Base-by-base conservation (phyloP, 2,113 vertebrate genomes). In the Callospermophilus lateralis region DNA sequence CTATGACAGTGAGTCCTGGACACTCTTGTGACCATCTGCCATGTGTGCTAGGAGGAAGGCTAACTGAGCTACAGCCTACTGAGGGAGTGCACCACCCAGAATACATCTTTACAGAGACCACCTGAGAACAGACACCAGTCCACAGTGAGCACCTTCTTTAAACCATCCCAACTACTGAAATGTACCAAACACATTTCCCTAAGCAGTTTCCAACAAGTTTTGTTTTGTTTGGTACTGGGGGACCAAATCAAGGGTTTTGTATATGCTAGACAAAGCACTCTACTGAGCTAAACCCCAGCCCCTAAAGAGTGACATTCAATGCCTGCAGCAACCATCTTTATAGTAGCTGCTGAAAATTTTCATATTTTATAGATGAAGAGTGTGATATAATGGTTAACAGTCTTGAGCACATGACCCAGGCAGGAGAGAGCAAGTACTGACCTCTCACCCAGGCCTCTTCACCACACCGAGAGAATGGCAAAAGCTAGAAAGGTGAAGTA, bases 381-480 rank as follows among this genome's bases (percentile, higher is more conserved):
- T 77, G 42, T 45, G n/a, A 84, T 48, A 37, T 28, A 81, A 8
- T 19, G 28, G 37, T 48, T n/a, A 37, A 68, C 39, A 3, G 88
- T 72, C 83, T 51, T 67, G 12, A 92, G 83, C 26, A 55, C 39
- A 16, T 45, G 39, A 39, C 61, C 22, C 8, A 6, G 74, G 32
- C 34, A 42, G 37, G 77, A 84, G 34, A 68, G 9, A 28, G 48
- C 28, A 65, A 39, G 26, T 39, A 9, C 73, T 42, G 22, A 30
- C 8, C 34, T 53, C 42, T 65, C 77, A 6, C 37, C 26, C 3
- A 32, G 4, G 24, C 10, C 22, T 20, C 39, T 28, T 7, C 19
- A 20, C 10, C 3, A 5, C 39, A 20, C 13, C 2, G 4, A 39
- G 7, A 51, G 53, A 34, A 68, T 0, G 4, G 68, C 42, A 19